These are phyloP conservation scores for Etheostoma spectabile DNA, from an alignment of 2,113 vertebrate species.

Conservation along the genomic window DNA sequence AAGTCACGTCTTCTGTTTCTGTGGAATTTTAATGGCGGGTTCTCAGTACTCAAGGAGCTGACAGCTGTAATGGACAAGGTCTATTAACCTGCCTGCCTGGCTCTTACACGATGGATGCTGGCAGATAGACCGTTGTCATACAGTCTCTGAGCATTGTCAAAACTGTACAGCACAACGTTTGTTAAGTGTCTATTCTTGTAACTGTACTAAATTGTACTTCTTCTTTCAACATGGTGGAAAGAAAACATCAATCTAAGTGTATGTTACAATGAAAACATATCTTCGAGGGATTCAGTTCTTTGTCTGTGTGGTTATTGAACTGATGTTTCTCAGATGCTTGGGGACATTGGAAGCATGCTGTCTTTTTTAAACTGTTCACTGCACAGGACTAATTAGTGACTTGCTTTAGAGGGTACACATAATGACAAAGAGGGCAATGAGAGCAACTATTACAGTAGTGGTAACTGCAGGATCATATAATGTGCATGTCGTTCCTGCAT, in stretches of 20 bases:
- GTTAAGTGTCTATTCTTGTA: constrained; percentile 36
- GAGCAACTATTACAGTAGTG: constrained; percentile 1
- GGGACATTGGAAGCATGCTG: constrained; percentile 12
- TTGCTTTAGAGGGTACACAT: constrained; percentile 27
- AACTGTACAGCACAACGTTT: constrained; percentile 17
- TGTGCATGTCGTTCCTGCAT: neutral
- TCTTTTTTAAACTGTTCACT: constrained; percentile 35
- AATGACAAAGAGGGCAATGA: constrained; percentile 33
- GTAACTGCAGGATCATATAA: constrained; percentile 9
- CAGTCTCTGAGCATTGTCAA: constrained; percentile 26
- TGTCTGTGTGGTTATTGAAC: constrained; percentile 29
- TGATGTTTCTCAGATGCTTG: constrained; percentile 31
- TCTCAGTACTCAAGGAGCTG: constrained; percentile 27
- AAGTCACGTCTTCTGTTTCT: constrained; percentile 35
- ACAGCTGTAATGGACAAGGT: constrained; percentile 46
- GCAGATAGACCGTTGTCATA: constrained; percentile 7
- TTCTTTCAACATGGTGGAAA: constrained; percentile 12
- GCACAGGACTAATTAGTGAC: constrained; percentile 20
- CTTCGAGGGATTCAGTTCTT: neutral
- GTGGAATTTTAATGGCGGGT: constrained; percentile 77
- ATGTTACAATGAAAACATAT: constrained; percentile 7
- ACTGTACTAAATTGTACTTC: constrained; percentile 13
- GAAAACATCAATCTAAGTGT: constrained; percentile 28
- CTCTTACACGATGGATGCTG: constrained; percentile 15
- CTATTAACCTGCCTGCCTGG: constrained; percentile 28